phyloP scores from a whole-genome alignment of 2,888 invertebrate genomes.

The Agelastica alni region DNA sequence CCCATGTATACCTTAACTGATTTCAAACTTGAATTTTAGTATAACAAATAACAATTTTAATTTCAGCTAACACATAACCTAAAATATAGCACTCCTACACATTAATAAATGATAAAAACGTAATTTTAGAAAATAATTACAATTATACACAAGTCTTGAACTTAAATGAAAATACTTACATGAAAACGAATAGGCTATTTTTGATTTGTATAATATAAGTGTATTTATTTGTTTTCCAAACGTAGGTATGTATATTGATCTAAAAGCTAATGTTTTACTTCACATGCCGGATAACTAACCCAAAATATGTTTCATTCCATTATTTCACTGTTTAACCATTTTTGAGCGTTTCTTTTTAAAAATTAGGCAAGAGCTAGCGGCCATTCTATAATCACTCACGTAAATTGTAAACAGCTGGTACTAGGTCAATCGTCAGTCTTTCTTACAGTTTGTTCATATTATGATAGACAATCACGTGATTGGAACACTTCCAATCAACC shows the following conservation, averaged over 20 bases:
- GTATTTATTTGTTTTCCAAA: slow-evolving; percentile 21
- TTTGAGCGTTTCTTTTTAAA: slow-evolving; percentile 29
- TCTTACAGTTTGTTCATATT: slow-evolving; percentile 18
- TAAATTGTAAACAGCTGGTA: slow-evolving; percentile 41
- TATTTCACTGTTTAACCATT: slow-evolving; percentile 9
- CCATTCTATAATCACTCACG: slow-evolving; percentile 39
- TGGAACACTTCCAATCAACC: slow-evolving; percentile 19
- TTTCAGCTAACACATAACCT: slow-evolving; percentile 13
- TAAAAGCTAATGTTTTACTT: slow-evolving; percentile 10
- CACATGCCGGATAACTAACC: slow-evolving; percentile 3
- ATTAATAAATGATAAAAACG: slow-evolving; percentile 2
- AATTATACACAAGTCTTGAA: background rate
- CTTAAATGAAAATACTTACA: slow-evolving; percentile 21
- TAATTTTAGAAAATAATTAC: slow-evolving; percentile 8
- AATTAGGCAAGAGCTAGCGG: slow-evolving; percentile 42
- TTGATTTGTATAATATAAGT: slow-evolving; percentile 16
- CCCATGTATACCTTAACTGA: too few species aligned
- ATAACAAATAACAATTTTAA: too few species aligned
- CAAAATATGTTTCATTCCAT: slow-evolving; percentile 3
- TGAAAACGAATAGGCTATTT: slow-evolving; percentile 16
- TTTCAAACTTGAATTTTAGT: too few species aligned
- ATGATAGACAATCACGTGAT: slow-evolving; percentile 8
- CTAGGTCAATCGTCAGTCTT: slow-evolving; percentile 34
- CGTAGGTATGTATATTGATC: background rate
- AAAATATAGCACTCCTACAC: slow-evolving; percentile 7